Percentiles rank a stretch among this genome's conserved stretches.
These are phyloP conservation scores for Himalopsyche anomala DNA, from an alignment of 2,888 invertebrate genomes.

Conservation along the genomic window DNA sequence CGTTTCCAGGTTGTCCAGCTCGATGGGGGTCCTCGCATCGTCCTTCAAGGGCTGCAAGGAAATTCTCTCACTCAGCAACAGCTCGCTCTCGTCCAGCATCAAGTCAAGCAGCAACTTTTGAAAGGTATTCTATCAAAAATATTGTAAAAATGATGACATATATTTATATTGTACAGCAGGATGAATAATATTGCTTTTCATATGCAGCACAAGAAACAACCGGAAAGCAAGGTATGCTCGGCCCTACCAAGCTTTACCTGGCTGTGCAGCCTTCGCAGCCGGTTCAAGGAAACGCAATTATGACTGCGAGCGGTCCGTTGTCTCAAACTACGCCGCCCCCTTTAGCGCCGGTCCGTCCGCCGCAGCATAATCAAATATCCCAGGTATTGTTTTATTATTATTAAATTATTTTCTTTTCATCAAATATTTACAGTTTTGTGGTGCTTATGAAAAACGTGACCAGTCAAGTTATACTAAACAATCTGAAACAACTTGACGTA, in stretches of 20 bases:
- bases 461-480: too few relatives aligned
- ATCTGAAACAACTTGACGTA: too few relatives aligned
- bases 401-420: conserved; percentile 46
- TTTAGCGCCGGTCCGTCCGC: conserved; percentile 66
- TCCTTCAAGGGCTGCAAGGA: conserved; percentile 89
- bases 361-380: conserved; percentile 63
- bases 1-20: conserved; percentile 84
- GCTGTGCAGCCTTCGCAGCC: conserved; percentile 86
- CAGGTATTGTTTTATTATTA: conserved; percentile 65
- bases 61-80: conserved; percentile 90
- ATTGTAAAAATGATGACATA: background rate
- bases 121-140: conserved; percentile 79
- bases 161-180: background rate
- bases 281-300: conserved; percentile 70
- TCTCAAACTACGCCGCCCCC: conserved; percentile 71
- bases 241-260: conserved; percentile 90
- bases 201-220: conserved; percentile 88
- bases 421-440: too few relatives aligned
- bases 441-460: too few relatives aligned
- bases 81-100: conserved; percentile 88
- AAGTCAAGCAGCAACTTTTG: conserved; percentile 91
- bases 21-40: conserved; percentile 89
- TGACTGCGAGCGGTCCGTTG: conserved; percentile 70
- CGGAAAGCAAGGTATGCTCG: conserved; percentile 89
- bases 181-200: background rate